A percentile compares a stretch with the other conserved stretches of the same genome.
Conservation (phyloP, 2,888 invertebrate genomes). For the Odontocerum albicorne region DNA sequence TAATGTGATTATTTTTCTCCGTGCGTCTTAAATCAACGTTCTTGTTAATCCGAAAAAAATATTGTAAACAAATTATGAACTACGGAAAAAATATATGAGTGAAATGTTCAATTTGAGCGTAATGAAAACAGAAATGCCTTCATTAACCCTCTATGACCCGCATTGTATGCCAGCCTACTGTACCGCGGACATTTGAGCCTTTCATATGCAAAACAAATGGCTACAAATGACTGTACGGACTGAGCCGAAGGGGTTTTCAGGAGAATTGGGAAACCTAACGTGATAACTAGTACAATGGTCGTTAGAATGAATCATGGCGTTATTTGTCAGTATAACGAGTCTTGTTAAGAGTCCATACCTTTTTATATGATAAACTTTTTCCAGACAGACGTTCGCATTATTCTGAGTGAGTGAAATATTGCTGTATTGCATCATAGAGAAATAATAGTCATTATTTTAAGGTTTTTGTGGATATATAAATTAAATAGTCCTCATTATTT, state of each 20-base stretch:
- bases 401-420: neutral
- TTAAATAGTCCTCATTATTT: neutral
- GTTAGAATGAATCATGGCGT: conserved; percentile 25
- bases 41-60: too few species aligned
- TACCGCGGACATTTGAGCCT: conserved; percentile 9
- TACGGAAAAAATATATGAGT: too few species aligned
- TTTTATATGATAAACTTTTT: neutral
- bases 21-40: too few species aligned
- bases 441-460: neutral
- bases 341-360: conserved; percentile 22
- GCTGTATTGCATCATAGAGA: too few species aligned
- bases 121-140: conserved; percentile 15
- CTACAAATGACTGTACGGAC: conserved; percentile 22
- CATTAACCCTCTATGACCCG: neutral
- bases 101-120: too few species aligned
- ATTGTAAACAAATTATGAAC: too few species aligned
- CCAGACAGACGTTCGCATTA: neutral
- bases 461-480: neutral
- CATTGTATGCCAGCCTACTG: neutral
- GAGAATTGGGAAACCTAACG: conserved; percentile 3
- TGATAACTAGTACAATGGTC: conserved; percentile 14
- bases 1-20: too few species aligned
- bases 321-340: conserved; percentile 30
- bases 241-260: conserved; percentile 8
- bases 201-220: conserved; percentile 31